Conservation (phyloP, 2,888 invertebrate genomes). For the Eupithecia dodoneata region DNA sequence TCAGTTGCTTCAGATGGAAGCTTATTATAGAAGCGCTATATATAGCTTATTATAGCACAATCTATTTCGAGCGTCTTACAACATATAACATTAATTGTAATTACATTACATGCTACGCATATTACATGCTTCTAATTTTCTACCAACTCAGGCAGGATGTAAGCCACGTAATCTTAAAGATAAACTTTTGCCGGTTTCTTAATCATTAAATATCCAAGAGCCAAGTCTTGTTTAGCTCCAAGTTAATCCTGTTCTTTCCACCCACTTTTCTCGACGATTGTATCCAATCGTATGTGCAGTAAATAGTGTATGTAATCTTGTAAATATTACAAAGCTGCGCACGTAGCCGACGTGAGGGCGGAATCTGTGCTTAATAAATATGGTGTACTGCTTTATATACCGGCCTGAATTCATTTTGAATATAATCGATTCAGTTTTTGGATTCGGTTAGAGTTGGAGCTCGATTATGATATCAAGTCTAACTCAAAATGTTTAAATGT, state of each 20-base stretch:
- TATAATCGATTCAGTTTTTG: neutral
- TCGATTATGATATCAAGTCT: neutral
- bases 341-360: slow-evolving; percentile 33
- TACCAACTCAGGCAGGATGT: neutral
- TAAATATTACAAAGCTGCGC: slow-evolving; percentile 40
- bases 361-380: slow-evolving; percentile 35
- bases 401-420: slow-evolving; percentile 27
- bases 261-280: slow-evolving; percentile 5
- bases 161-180: neutral
- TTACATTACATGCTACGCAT: too few relatives aligned
- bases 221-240: neutral
- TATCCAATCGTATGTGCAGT: slow-evolving; percentile 25
- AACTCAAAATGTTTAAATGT: neutral
- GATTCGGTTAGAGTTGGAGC: neutral
- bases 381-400: slow-evolving; percentile 24
- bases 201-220: slow-evolving; percentile 7
- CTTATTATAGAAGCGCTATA: too few relatives aligned
- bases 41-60: too few relatives aligned
- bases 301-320: slow-evolving; percentile 31
- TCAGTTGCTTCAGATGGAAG: too few relatives aligned
- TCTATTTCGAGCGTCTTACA: too few relatives aligned
- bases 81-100: too few relatives aligned
- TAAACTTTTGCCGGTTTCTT: neutral
- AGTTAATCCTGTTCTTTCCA: neutral
- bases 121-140: neutral